Base-by-base conservation (phyloP, 2,113 vertebrate genomes). In the Percina caprodes region DNA sequence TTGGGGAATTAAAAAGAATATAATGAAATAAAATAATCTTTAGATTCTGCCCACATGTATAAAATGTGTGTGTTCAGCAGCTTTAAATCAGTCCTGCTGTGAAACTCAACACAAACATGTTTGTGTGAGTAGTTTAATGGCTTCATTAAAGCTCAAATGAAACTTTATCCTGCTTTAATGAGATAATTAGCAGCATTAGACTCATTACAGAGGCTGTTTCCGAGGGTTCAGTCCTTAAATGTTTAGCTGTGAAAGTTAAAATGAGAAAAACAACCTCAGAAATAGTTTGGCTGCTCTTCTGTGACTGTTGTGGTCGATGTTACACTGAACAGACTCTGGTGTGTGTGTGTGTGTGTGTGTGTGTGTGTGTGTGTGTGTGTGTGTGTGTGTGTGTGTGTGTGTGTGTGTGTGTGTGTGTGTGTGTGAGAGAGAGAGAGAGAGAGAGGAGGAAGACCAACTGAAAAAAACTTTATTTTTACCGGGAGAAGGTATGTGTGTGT, bases 281-380 rank as follows among this genome's bases (percentile, higher is more conserved):
- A 51, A 74, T 21, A 39, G 4, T n/a, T 3, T 19, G 21, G 72
- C 79, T 62, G 71, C 71, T 61, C 33, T 2, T 67, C n/a, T 79
- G 35, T 39, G 35, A 39, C 35, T 39, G 8, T 9, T 39, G 35
- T 39, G 35, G 35, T 39, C 35, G 8, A 39, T 39, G 16, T n/a
- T 35, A 68, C 55, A 54, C 26, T 55, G 69, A 80, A 30, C 78
- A 72, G 73, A 62, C 35, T 39, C 35, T 9, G 35, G 35, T 42
- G 51, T 56, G 30, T 35, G 49, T 21, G 33, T 33, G 33, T n/a
- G n/a, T n/a, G n/a, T n/a, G n/a, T n/a, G n/a, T n/a, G n/a, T n/a
- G 48, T 49, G 48, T 49, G 48, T 49, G n/a, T 56, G n/a, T 56
- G 54, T 58, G 55, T 58, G 23, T 30, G 14, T 16, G 39, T 63